Conservation (phyloP, 2,888 invertebrate species). For the Petrolisthes cinctipes region DNA sequence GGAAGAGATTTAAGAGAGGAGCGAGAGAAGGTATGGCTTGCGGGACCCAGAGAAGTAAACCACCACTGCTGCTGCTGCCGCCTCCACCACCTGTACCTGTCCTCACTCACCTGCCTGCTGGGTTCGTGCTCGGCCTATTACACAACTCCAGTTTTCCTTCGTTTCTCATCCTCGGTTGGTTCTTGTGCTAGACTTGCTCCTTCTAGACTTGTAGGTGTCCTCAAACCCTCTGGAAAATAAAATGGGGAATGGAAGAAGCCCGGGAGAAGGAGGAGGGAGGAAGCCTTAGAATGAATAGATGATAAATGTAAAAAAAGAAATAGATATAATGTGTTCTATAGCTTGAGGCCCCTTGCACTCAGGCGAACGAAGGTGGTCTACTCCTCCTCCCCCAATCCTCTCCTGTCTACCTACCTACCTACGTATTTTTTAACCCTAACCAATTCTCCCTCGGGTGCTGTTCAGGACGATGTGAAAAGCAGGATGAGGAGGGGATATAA, state of each 20-base stretch:
- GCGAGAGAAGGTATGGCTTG: not conserved
- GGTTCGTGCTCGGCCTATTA: too few species aligned
- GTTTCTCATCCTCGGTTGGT: too few species aligned
- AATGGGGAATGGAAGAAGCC: too few species aligned
- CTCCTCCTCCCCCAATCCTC: not conserved
- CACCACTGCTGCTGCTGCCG: not conserved
- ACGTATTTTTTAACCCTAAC: not conserved
- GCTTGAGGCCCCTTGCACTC: too few species aligned
- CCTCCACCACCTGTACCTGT: too few species aligned
- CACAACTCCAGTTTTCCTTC: too few species aligned
- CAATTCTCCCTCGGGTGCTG: not conserved
- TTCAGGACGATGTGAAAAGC: not conserved
- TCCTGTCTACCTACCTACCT: not conserved
- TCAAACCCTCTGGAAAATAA: too few species aligned
- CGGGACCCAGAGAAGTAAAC: not conserved
- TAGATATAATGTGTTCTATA: too few species aligned
- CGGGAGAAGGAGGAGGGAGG: too few species aligned
- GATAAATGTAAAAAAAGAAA: not conserved
- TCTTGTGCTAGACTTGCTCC: too few species aligned
- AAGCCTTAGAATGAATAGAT: not conserved
- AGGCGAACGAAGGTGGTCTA: not conserved
- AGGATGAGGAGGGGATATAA: not conserved
- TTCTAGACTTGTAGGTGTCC: too few species aligned
- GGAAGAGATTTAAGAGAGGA: not conserved
- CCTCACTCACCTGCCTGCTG: too few species aligned